Evolutionary conservation across 2,888 invertebrate species (phyloP), one percentile per base, ranked within the genome.

Genomic region (Nemotelus nigrinus): DNA sequence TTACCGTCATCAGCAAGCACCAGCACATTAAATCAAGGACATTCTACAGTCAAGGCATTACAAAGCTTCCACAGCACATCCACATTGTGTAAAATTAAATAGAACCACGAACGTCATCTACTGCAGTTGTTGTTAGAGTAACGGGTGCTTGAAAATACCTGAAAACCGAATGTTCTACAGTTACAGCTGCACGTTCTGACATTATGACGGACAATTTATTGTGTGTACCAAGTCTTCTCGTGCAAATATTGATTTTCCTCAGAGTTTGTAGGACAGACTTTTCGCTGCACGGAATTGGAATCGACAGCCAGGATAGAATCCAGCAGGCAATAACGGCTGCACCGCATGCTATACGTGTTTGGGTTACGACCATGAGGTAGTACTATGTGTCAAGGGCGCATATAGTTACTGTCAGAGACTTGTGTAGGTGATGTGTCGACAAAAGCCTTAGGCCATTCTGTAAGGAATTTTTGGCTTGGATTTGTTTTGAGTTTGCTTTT

Each of bases 201-300:
- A 64, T 8, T 45, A 25, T 2, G 43, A 10, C 67, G 48, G 43
- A 53, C 68, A 39, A 68, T 68, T 25, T 50, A 41, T 39, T 48
- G 47, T 72, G 58, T 74, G 55, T 74, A 63, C 74, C 47, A 74
- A 44, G 74, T 10, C 50, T 63, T 74, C 47, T 39, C 48, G 60
- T 41, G 43, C 63, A 74, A 74, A 74, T 74, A 74, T 74, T 74
- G 74, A 74, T 74, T 74, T 74, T 74, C 63, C 74, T 41, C 70
- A 39, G 7, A 41, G 39, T 74, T 74, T 74, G 48, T 74, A 63
- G 74, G 63, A 47, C 74, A 63, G 57, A 44, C 70, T 45, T 70
- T 70, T 70, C 43, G 55, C 43, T n/a, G 47, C 5, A 50, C 50
- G 25, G 39, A 1, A 41, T 39, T 63, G 39, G 53, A 70, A 43